phyloP scores from a whole-genome alignment of 2,888 invertebrate genomes.

The Meiosimyza platycephala region DNA sequence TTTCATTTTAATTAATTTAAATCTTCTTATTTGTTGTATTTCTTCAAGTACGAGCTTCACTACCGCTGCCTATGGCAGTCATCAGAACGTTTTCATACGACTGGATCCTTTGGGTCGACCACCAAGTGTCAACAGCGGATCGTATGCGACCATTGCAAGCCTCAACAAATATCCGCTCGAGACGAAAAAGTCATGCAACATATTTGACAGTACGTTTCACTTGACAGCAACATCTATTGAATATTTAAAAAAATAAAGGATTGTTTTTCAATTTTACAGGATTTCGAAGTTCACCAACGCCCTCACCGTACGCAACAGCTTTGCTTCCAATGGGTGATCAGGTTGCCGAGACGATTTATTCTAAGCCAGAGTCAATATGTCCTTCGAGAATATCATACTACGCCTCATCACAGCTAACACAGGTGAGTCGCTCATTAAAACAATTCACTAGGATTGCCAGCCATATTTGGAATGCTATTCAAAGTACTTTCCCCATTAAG shows the following conservation, averaged over 20 bases:
- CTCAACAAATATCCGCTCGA: constrained; percentile 77
- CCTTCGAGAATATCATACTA: constrained; percentile 79
- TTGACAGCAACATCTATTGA: too few species aligned
- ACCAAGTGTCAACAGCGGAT: constrained; percentile 81
- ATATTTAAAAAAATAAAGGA: not conserved
- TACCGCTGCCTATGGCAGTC: constrained; percentile 80
- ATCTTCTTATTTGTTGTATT: constrained; percentile 33
- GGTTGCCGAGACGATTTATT: constrained; percentile 69
- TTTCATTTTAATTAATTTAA: not conserved
- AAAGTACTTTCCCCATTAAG: too few species aligned
- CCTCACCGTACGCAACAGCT: constrained; percentile 80
- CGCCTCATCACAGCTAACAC: constrained; percentile 82
- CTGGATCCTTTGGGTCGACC: constrained; percentile 79
- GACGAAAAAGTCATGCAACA: constrained; percentile 65
- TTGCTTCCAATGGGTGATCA: constrained; percentile 69
- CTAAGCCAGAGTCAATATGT: constrained; percentile 72
- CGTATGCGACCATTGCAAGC: constrained; percentile 86
- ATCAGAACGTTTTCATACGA: constrained; percentile 81
- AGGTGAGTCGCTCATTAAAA: constrained; percentile 67
- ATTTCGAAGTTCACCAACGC: constrained; percentile 69
- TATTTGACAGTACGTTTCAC: constrained; percentile 61
- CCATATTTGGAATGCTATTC: too few species aligned
- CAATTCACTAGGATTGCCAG: too few species aligned
- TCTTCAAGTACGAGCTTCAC: constrained; percentile 79
- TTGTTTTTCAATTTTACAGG: constrained; percentile 50